Percentiles rank a stretch among this genome's conserved stretches.
phyloP scores from a whole-genome alignment of 1,140 invertebrate genomes.

The Dryas iulia region DNA sequence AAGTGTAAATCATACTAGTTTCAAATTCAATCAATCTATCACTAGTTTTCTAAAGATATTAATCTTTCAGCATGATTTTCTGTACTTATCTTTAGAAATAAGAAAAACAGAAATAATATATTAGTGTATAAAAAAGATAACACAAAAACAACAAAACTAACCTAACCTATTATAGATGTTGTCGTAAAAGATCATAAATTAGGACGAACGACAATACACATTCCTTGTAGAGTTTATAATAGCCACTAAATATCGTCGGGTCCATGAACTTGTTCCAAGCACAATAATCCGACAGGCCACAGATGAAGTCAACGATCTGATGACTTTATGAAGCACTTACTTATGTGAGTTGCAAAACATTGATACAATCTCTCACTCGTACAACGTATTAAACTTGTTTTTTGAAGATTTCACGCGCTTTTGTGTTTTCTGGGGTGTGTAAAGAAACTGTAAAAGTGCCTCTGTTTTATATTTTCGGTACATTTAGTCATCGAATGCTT shows the following conservation, averaged over 20 bases:
- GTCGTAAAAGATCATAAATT: constrained; percentile 19
- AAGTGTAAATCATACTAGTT: too few species aligned
- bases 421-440: too few species aligned
- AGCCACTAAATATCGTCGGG: constrained; percentile 31
- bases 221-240: constrained; percentile 16
- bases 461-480: too few species aligned
- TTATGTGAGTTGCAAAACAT: neutral
- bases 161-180: neutral
- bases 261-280: constrained; percentile 60
- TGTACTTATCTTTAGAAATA: too few species aligned
- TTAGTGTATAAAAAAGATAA: neutral
- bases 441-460: too few species aligned
- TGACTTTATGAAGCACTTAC: constrained; percentile 18
- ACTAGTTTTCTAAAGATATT: too few species aligned
- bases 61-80: too few species aligned
- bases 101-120: too few species aligned
- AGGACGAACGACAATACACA: neutral
- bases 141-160: neutral
- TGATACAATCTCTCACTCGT: neutral
- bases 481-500: too few species aligned
- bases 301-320: constrained; percentile 47
- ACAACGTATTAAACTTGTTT: neutral
- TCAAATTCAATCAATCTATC: too few species aligned
- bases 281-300: constrained; percentile 38
- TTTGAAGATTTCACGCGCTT: too few species aligned